Base-by-base conservation (phyloP, 2,888 invertebrate species). In the Seira musarum region DNA sequence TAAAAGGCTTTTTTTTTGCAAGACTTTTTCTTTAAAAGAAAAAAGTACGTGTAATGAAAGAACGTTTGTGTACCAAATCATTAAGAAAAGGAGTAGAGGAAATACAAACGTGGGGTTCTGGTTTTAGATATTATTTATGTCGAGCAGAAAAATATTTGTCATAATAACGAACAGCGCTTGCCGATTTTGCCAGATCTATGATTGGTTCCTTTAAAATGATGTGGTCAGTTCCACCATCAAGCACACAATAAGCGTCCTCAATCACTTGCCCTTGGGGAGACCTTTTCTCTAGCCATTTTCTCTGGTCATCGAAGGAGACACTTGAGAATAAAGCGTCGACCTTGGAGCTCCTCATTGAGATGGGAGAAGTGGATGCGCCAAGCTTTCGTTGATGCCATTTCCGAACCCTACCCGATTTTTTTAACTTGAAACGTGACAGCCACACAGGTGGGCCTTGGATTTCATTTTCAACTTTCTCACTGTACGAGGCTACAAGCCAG, bases 391-490 rank as follows among this genome's bases (percentile, higher is more conserved):
- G 17, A 0, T 65, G 15, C 69, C 69, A 69, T 15, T 63, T 49
- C 10, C 76, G 76, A n/a, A 70, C 61, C 0, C 76, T 70, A 21
- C 57, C 49, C 22, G 30, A 30, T 15, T 40, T 22, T 24, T 70
- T 64, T 1, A 77, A 8, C 69, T 70, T 69, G 17, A 77, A 77
- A 2, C 70, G 21, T 22, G 53, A 10, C 21, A 77, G 10, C 69
- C 70, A 77, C 5, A 77, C 24, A 6, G 76, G 76, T 13, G 76
- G 76, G 19, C 76, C 76, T 10, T 57, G 19, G 13, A 77, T 65
- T 22, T 22, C 15, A 24, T 65, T 77, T 49, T 77, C 76, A 0
- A 69, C 15, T 1, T 25, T 22, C 25, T 77, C 69, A 22, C 69
- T 77, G 35, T 67, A 64, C 1, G 69, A 49, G n/a, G 76, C 35